These are phyloP conservation scores for Enteromius viviparus DNA, from an alignment of 2,797 vertebrate genomes.

Conservation along the genomic window DNA sequence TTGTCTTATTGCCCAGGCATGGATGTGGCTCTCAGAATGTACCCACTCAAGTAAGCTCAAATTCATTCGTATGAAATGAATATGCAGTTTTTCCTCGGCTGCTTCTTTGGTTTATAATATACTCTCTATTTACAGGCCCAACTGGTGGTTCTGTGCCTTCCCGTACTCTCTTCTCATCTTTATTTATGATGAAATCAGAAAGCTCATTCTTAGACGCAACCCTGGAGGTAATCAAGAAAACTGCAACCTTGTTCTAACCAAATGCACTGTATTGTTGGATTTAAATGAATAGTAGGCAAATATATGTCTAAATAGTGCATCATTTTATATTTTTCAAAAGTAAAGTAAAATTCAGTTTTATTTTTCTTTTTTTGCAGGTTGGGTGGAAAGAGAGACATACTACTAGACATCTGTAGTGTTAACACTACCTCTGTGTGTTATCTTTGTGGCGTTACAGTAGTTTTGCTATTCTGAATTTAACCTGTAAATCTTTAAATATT, in stretches of 20 bases:
- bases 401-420: conserved; percentile 73
- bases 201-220: conserved; percentile 84
- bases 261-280: not conserved
- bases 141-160: conserved; percentile 91
- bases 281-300: not conserved
- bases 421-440: conserved; percentile 58
- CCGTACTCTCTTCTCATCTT: conserved; percentile 89
- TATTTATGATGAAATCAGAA: conserved; percentile 86
- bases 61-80: conserved; percentile 18
- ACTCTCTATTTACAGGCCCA: conserved; percentile 69
- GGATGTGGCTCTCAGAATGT: conserved; percentile 87
- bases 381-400: conserved; percentile 89
- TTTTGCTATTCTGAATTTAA: conserved; percentile 56
- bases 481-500: conserved; percentile 51
- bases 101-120: conserved; percentile 6
- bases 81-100: not conserved
- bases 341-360: not conserved
- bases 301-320: not conserved
- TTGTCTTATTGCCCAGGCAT: conserved; percentile 88
- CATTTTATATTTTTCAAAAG: conserved; percentile 16
- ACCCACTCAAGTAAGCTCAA: conserved; percentile 76
- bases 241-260: not conserved
- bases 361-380: conserved; percentile 71
- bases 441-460: conserved; percentile 62
- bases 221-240: conserved; percentile 80